These are phyloP conservation scores for Trachelus troglodyta DNA, from an alignment of 2,888 invertebrate genomes.

Conservation along the genomic window DNA sequence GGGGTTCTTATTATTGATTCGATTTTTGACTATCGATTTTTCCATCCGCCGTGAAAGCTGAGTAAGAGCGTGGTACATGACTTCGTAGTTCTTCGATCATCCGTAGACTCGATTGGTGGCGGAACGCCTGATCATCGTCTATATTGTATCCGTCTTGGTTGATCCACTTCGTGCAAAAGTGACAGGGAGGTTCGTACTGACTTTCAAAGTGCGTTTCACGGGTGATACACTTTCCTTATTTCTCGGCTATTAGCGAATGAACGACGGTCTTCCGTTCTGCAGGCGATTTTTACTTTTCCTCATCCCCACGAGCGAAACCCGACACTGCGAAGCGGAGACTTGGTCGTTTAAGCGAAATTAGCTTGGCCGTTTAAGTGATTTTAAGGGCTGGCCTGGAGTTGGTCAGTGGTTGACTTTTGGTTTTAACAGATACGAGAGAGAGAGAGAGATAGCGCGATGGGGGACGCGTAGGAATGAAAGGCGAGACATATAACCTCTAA, in stretches of 20 bases:
- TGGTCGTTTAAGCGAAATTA: slow-evolving; percentile 19
- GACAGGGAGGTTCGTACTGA: not conserved
- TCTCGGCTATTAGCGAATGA: not conserved
- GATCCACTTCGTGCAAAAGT: not conserved
- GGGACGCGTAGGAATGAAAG: not conserved
- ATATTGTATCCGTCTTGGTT: not conserved
- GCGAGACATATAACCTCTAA: not conserved
- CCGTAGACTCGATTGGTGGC: not conserved
- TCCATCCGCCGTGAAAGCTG: not conserved
- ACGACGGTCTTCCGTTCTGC: not conserved
- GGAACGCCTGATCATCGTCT: not conserved
- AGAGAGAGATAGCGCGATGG: slow-evolving; percentile 7
- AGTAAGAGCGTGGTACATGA: not conserved
- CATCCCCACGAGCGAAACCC: not conserved
- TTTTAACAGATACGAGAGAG: slow-evolving; percentile 10
- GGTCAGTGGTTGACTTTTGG: not conserved
- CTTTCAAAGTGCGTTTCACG: not conserved
- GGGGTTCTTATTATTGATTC: not conserved
- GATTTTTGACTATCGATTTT: not conserved
- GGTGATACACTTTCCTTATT: not conserved
- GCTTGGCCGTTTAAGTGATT: slow-evolving; percentile 25
- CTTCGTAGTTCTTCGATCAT: not conserved
- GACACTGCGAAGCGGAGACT: slow-evolving; percentile 24
- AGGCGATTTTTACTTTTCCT: not conserved
- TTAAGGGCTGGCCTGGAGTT: slow-evolving; percentile 12